Percentiles rank a stretch among this genome's conserved stretches.
Evolutionary conservation across 2,888 invertebrate genomes (phyloP).

Genomic region (Drosophila borborema): DNA sequence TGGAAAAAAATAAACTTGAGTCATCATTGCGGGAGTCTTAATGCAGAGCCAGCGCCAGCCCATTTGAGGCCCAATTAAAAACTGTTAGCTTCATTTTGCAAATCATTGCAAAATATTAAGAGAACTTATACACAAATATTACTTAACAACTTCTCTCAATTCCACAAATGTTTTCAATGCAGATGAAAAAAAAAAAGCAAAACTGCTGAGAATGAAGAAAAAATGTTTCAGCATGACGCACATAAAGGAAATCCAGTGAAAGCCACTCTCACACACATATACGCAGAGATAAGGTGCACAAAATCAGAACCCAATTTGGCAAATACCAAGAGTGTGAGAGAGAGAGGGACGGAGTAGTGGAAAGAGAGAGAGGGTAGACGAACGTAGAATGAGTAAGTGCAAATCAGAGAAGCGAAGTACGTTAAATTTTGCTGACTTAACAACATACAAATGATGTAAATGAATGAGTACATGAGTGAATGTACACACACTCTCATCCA

Average conservation of each 20-base stretch:
- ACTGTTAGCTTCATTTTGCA: slow-evolving; percentile 55
- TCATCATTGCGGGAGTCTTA: slow-evolving; percentile 7
- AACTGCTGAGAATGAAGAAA: slow-evolving; percentile 12
- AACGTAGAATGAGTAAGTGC: slow-evolving; percentile 57
- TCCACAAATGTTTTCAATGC: slow-evolving; percentile 3
- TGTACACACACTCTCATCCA: slow-evolving; percentile 48
- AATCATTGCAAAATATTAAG: slow-evolving; percentile 74
- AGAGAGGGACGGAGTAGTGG: neutral
- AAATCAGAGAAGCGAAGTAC: slow-evolving; percentile 69
- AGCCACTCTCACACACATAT: slow-evolving; percentile 22
- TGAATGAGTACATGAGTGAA: slow-evolving; percentile 71
- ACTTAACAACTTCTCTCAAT: slow-evolving; percentile 46
- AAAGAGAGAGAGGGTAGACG: slow-evolving; percentile 4
- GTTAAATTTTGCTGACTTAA: slow-evolving; percentile 80
- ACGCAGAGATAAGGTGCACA: slow-evolving; percentile 39
- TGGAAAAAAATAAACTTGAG: slow-evolving; percentile 20
- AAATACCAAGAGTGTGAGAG: slow-evolving; percentile 28
- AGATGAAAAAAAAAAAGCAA: neutral
- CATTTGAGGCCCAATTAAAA: slow-evolving; percentile 49
- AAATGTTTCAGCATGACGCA: slow-evolving; percentile 29
- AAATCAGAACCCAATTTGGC: slow-evolving; percentile 62
- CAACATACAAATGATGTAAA: slow-evolving; percentile 81
- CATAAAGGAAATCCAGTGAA: slow-evolving; percentile 49
- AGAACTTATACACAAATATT: slow-evolving; percentile 46
- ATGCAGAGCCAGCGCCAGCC: neutral